Percentiles rank a stretch among this genome's conserved stretches.
Conservation (phyloP, 2,888 invertebrate species). For the Argyresthia goedartella region DNA sequence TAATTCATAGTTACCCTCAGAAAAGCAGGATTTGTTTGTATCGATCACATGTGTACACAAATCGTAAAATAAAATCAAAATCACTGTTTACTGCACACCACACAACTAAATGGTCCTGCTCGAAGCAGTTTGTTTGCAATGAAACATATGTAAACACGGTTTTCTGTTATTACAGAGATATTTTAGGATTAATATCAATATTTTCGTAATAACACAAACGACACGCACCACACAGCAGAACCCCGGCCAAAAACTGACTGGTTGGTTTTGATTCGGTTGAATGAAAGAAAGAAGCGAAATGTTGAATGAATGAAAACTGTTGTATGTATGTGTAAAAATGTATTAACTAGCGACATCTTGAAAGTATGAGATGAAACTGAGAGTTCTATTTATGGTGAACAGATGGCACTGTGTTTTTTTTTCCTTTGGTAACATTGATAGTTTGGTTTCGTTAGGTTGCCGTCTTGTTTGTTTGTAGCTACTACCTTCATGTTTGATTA, state of each 20-base stretch:
- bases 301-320: constrained; percentile 24
- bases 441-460: neutral
- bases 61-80: constrained; percentile 13
- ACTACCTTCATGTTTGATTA: constrained; percentile 15
- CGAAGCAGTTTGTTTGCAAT: neutral
- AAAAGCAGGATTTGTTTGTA: constrained; percentile 32
- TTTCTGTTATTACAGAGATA: neutral
- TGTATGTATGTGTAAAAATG: constrained; percentile 17
- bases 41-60: constrained; percentile 60
- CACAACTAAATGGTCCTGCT: neutral
- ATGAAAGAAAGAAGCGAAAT: constrained; percentile 18
- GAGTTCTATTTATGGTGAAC: neutral
- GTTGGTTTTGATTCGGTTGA: constrained; percentile 3
- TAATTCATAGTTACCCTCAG: constrained; percentile 56
- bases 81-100: constrained; percentile 9
- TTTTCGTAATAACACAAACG: neutral
- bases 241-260: constrained; percentile 10
- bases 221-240: constrained; percentile 1
- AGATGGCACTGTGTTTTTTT: neutral
- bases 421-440: neutral
- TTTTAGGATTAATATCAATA: neutral
- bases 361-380: neutral
- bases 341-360: no score
- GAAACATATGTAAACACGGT: neutral
- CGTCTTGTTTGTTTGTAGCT: neutral